phyloP scores from a whole-genome alignment of 2,888 invertebrate genomes.

The Homarus gammarus region DNA sequence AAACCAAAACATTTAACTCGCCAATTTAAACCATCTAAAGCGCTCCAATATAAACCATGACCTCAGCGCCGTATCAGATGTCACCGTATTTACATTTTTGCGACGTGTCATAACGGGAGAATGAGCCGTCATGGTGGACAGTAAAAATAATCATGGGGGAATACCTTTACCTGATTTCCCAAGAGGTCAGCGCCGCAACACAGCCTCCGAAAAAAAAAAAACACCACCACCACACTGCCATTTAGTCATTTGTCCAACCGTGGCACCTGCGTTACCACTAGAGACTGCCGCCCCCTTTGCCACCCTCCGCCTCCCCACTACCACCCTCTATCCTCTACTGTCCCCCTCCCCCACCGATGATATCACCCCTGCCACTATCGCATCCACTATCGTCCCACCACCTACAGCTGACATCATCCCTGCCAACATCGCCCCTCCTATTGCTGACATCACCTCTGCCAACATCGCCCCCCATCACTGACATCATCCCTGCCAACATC shows the following conservation, averaged over 20 bases:
- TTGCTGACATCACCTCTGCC: no score
- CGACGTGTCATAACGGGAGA: neutral
- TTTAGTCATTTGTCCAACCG: conserved; percentile 25
- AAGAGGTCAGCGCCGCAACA: conserved; percentile 12
- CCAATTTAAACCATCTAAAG: no score
- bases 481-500: no score
- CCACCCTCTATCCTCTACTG: no score
- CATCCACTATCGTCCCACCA: neutral
- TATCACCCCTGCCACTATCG: no score
- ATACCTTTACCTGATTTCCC: conserved; percentile 48
- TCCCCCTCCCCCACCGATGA: no score
- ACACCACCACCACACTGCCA: neutral
- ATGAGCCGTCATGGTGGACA: conserved; percentile 1
- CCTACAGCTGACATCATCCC: no score
- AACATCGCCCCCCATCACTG: no score
- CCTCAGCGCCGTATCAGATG: no score
- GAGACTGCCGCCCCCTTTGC: neutral
- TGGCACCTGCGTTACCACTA: neutral
- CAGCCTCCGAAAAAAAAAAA: neutral
- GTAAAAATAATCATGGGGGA: neutral
- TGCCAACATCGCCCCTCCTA: no score
- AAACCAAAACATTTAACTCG: no score
- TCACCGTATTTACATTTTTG: conserved; percentile 35
- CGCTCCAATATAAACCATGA: no score
- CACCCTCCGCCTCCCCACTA: neutral